Percentiles rank a stretch among this genome's conserved stretches.
Conservation (phyloP, 2,888 invertebrate genomes). For the Protonemura montana region DNA sequence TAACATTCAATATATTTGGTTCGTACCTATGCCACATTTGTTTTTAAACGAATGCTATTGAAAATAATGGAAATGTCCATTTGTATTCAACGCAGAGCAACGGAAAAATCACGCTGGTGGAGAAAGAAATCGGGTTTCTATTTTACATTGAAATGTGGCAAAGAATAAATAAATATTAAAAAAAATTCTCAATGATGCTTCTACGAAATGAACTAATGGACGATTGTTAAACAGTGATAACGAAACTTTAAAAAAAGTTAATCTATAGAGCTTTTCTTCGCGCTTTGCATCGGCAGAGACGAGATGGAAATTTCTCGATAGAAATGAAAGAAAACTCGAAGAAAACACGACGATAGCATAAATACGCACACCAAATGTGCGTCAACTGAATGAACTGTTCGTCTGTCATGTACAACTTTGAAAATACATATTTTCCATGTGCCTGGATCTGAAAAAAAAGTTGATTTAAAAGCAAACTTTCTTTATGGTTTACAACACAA, state of each 20-base stretch:
- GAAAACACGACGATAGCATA: too few species aligned
- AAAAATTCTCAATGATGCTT: neutral
- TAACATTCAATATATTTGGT: slow-evolving; percentile 7
- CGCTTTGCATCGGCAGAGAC: neutral
- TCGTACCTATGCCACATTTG: neutral
- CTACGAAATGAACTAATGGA: neutral
- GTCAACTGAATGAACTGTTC: neutral
- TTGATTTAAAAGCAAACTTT: neutral
- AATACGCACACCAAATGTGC: neutral
- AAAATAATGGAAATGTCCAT: neutral
- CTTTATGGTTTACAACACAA: neutral
- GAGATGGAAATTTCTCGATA: neutral
- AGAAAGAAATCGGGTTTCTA: neutral
- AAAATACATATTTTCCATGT: slow-evolving; percentile 12
- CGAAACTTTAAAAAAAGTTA: neutral
- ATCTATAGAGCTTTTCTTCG: neutral
- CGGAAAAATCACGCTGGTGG: neutral
- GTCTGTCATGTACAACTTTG: neutral
- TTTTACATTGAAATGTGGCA: neutral
- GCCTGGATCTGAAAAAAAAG: neutral
- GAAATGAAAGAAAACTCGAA: neutral
- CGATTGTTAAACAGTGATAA: neutral
- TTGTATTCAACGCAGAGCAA: neutral
- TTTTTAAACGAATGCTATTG: slow-evolving; percentile 7
- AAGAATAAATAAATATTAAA: neutral